A percentile compares a stretch with the other conserved stretches of the same genome.
These are phyloP conservation scores for Camponotus fellah DNA, from an alignment of 2,888 invertebrate species.

Conservation along the genomic window DNA sequence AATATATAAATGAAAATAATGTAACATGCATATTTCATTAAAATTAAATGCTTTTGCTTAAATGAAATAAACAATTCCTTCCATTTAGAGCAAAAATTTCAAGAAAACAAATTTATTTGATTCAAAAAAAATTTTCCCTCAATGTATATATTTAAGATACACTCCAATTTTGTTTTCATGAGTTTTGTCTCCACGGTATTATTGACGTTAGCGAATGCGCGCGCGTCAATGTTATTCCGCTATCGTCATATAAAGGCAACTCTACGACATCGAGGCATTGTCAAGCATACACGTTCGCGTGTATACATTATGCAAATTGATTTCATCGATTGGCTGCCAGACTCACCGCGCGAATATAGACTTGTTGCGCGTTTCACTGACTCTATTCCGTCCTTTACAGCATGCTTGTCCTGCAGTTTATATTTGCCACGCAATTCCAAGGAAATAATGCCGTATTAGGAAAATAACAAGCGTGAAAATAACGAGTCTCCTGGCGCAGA, in stretches of 20 bases:
- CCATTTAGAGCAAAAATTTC: too few species aligned
- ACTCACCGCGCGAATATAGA: slow-evolving; percentile 57
- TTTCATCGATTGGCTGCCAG: slow-evolving; percentile 74
- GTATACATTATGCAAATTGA: slow-evolving; percentile 79
- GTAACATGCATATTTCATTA: too few species aligned
- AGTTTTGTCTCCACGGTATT: slow-evolving; percentile 40
- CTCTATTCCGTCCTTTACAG: slow-evolving; percentile 45
- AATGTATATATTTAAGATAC: slow-evolving; percentile 3
- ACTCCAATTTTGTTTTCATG: neutral
- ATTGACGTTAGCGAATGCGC: slow-evolving; percentile 46
- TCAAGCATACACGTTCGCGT: slow-evolving; percentile 70
- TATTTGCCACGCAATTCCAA: slow-evolving; percentile 60
- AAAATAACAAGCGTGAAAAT: slow-evolving; percentile 23
- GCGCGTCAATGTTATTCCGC: slow-evolving; percentile 21
- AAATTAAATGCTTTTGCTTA: too few species aligned
- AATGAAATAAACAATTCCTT: too few species aligned
- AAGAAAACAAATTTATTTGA: too few species aligned
- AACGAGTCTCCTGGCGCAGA: slow-evolving; percentile 27
- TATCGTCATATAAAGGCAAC: slow-evolving; percentile 56
- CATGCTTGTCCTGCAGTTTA: slow-evolving; percentile 27
- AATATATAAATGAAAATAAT: too few species aligned
- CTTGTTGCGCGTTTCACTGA: slow-evolving; percentile 65
- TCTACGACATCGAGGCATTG: slow-evolving; percentile 59
- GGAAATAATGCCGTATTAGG: slow-evolving; percentile 61
- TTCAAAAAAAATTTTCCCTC: too few species aligned